These are phyloP conservation scores for Odontesthes bonariensis DNA, from an alignment of 2,113 vertebrate species.

Conservation along the genomic window DNA sequence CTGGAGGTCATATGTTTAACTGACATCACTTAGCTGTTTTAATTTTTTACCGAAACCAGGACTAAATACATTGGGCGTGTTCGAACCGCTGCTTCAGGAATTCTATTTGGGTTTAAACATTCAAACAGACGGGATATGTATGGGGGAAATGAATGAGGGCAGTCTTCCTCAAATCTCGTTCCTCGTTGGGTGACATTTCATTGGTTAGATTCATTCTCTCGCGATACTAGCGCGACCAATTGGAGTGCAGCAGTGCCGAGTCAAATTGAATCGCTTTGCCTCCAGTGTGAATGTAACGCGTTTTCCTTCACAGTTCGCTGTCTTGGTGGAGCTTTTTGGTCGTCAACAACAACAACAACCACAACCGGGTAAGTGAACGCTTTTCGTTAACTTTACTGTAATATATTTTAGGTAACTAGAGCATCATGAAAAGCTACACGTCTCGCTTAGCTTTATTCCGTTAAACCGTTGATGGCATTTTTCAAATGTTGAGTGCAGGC, in stretches of 20 bases:
- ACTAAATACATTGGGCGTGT: conserved; percentile 22
- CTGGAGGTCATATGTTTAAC: too few relatives aligned
- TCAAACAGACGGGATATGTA: conserved; percentile 42
- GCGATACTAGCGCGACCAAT: conserved; percentile 70
- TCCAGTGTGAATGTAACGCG: not conserved
- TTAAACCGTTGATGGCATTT: too few relatives aligned
- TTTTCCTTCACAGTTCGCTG: not conserved
- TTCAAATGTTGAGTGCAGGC: not conserved
- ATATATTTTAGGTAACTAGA: not conserved
- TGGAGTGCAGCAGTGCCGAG: conserved; percentile 42
- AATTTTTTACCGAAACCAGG: too few relatives aligned
- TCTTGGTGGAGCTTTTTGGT: not conserved
- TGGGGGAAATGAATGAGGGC: not conserved
- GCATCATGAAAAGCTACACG: not conserved
- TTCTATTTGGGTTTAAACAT: conserved; percentile 82
- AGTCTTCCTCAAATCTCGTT: conserved; percentile 4
- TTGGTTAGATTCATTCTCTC: conserved; percentile 56
- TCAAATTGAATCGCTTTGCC: conserved; percentile 50
- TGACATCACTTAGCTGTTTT: too few relatives aligned
- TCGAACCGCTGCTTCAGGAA: conserved; percentile 60
- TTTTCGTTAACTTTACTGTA: not conserved
- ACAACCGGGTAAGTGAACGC: conserved; percentile 5
- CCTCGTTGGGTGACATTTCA: not conserved
- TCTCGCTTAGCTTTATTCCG: too few relatives aligned
- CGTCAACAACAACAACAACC: not conserved